Conservation (phyloP, 1,140 invertebrate genomes). For the Bombus picipes region DNA sequence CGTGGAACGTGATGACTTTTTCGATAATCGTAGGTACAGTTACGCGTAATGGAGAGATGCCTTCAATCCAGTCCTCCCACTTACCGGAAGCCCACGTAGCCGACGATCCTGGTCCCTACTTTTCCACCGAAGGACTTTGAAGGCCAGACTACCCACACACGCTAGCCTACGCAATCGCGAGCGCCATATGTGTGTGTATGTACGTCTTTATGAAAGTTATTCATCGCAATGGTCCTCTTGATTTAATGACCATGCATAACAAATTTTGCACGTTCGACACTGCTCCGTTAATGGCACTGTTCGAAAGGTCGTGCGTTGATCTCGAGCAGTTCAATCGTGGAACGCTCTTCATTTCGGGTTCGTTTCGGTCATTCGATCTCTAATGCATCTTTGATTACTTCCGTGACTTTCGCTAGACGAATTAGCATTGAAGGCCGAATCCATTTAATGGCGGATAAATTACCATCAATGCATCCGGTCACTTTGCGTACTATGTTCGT, state of each 20-base stretch:
- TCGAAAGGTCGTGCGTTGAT: constrained; percentile 56
- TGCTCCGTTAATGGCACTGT: background rate
- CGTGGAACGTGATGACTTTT: constrained; percentile 23
- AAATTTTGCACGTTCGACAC: constrained; percentile 3
- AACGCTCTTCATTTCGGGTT: background rate
- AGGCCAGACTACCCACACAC: constrained; percentile 66
- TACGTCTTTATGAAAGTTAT: constrained; percentile 13
- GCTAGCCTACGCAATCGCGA: constrained; percentile 55
- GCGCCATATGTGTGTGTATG: background rate
- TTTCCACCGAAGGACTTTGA: constrained; percentile 69
- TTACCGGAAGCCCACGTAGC: constrained; percentile 54
- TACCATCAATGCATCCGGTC: constrained; percentile 61
- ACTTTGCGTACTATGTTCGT: constrained; percentile 30
- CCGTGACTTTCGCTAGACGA: constrained; percentile 60
- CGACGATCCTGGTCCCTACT: constrained; percentile 50
- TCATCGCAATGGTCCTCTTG: constrained; percentile 5
- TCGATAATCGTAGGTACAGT: constrained; percentile 36
- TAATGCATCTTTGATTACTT: constrained; percentile 39
- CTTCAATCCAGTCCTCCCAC: constrained; percentile 64
- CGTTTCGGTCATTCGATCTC: constrained; percentile 15
- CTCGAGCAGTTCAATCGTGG: constrained; percentile 22
- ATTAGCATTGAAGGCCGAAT: constrained; percentile 59
- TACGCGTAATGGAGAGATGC: constrained; percentile 52
- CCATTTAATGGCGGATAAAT: constrained; percentile 57
- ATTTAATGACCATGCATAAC: background rate